Evolutionary conservation across 2,113 vertebrate species (phyloP).

Genomic region (Macrotus californicus): DNA sequence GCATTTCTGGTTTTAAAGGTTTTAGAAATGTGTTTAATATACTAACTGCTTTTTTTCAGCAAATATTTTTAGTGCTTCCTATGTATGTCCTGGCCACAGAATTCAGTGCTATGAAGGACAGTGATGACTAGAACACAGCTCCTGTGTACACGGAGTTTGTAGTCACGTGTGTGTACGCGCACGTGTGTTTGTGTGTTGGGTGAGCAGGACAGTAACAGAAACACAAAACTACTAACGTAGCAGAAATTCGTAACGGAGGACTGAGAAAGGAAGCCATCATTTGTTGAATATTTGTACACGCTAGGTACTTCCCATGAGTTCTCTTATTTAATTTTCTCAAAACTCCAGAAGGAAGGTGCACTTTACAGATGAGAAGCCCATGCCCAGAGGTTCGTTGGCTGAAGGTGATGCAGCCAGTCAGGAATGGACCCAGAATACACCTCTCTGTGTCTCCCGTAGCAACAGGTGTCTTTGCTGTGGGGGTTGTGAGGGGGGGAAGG

Average conservation of each 20-base stretch:
- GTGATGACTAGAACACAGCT: background rate
- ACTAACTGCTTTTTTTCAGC: conserved; percentile 3
- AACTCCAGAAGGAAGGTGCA: background rate
- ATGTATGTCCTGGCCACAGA: background rate
- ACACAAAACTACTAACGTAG: background rate
- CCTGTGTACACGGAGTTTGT: background rate
- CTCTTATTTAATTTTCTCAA: conserved; percentile 4
- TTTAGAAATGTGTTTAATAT: conserved; percentile 15
- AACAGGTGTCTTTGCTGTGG: background rate
- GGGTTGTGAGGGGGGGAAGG: background rate
- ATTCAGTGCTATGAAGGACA: background rate
- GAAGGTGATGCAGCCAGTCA: background rate
- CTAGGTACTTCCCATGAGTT: background rate
- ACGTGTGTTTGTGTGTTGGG: background rate
- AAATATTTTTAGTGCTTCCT: conserved; percentile 7
- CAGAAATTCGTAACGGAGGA: background rate
- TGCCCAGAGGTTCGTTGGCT: background rate
- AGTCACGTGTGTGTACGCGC: fast-evolving
- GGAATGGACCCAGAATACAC: background rate
- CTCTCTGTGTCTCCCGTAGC: background rate
- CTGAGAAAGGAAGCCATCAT: background rate
- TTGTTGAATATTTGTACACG: background rate
- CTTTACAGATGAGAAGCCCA: background rate
- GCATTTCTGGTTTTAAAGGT: background rate
- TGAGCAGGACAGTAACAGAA: background rate